Base-by-base conservation (phyloP, 1,140 invertebrate genomes). In the Trachymyrmex cornetzi region DNA sequence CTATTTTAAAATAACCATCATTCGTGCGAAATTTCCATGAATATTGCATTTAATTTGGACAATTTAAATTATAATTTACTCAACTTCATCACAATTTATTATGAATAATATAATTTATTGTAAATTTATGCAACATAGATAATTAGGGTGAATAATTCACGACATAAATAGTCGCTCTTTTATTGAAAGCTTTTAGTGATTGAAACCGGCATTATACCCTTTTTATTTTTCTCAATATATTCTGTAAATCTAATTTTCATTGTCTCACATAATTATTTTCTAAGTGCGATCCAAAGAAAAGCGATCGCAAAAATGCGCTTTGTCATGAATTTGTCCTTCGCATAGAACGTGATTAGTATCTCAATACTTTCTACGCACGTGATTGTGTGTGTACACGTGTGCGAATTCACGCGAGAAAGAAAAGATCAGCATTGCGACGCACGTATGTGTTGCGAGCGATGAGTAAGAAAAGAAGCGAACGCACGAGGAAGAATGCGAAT, bases 401-500 rank as follows among this genome's bases (percentile, higher is more conserved):
- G 84, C 77, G 63, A 59, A 48, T 86, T 67, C 22, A 59, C 50
- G 75, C 53, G 63, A 59, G 63, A 34, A 44, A 19, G 27, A 69
- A 61, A 48, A 34, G 48, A 80, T 55, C 50, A 9, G 50, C 14
- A 27, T 85, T 63, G 75, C 24, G 50, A 4, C 11, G 63, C 63
- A 63, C 75, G 48, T 64, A 27, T n/a, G 24, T n/a, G 34, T 53
- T 69, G 22, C 50, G 59, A 30, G 30, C 50, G 11, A 12, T 48
- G 63, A 30, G 48, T 59, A 38, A 69, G 48, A 48, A 50, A 48
- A 69, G 61, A 69, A 59, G 34, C 50, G 14, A 74, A 59, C 53
- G 50, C 24, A 59, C 63, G 61, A 19, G 4, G 12, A 48, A 53
- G 75, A 86, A 86, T 79, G 63, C 74, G 24, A 66, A 64, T 79